These are phyloP conservation scores for Oryzias woworae DNA, from an alignment of 2,113 vertebrate genomes.

Conservation along the genomic window DNA sequence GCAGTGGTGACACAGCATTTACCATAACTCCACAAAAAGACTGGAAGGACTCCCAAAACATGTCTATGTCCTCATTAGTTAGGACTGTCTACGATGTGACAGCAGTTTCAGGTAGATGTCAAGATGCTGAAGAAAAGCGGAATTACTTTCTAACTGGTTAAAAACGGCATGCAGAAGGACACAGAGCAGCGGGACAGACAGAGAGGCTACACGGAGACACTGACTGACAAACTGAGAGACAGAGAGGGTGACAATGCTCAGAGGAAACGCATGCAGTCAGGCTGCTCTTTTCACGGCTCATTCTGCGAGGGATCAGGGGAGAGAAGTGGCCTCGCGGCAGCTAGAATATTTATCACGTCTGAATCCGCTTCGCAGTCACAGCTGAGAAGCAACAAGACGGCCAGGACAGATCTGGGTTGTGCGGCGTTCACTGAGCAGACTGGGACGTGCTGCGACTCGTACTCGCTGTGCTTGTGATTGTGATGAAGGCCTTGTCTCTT, in stretches of 20 bases:
- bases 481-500: slow-evolving; percentile 60
- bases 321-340: slow-evolving; percentile 57
- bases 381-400: slow-evolving; percentile 48
- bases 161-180: background rate
- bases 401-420: slow-evolving; percentile 60
- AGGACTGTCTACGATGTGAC: slow-evolving; percentile 8
- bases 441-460: slow-evolving; percentile 19
- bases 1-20: background rate
- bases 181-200: slow-evolving; percentile 6
- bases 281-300: slow-evolving; percentile 65
- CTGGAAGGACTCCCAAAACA: background rate
- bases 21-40: background rate
- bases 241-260: slow-evolving; percentile 30
- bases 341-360: slow-evolving; percentile 69
- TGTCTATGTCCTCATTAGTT: slow-evolving; percentile 11
- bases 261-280: slow-evolving; percentile 35
- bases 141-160: slow-evolving; percentile 1
- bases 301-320: slow-evolving; percentile 53
- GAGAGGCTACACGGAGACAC: slow-evolving; percentile 20
- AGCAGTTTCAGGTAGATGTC: no score
- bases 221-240: slow-evolving; percentile 41
- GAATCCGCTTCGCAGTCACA: slow-evolving; percentile 44
- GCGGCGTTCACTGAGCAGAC: slow-evolving; percentile 22
- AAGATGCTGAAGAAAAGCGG: no score
- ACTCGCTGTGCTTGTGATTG: slow-evolving; percentile 20